Percentiles rank a stretch among this genome's conserved stretches.
Evolutionary conservation across 35 echinoderm and acorn worm species (phyloP).

Genomic region (Ophioderma brevispina): DNA sequence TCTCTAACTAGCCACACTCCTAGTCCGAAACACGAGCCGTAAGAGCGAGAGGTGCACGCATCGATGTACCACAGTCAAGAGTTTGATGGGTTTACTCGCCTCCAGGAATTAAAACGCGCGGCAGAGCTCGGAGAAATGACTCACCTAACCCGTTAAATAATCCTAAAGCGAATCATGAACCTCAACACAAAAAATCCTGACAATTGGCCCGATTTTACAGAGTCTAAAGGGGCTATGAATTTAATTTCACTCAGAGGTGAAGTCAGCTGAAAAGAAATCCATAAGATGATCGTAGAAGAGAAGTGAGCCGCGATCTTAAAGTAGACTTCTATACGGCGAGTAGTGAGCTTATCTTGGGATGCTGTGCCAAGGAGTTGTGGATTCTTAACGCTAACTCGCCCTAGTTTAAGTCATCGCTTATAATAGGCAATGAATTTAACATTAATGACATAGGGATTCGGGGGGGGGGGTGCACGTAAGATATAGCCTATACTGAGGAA

Average conservation of each 20-base stretch:
- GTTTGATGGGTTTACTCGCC: background rate
- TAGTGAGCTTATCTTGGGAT: background rate
- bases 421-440: too few relatives aligned
- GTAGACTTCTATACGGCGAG: background rate
- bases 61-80: background rate
- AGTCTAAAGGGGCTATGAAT: background rate
- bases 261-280: background rate
- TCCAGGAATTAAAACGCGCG: background rate
- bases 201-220: background rate
- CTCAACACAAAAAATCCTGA: background rate
- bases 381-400: too few relatives aligned
- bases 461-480: too few relatives aligned
- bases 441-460: too few relatives aligned
- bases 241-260: background rate
- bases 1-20: background rate
- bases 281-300: background rate
- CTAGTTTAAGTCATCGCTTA: too few relatives aligned
- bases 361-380: too few relatives aligned
- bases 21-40: background rate
- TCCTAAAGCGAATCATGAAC: background rate
- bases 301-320: background rate
- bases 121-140: background rate
- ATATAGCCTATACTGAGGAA: too few relatives aligned
- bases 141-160: constrained; percentile 10
- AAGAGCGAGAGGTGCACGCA: background rate